A percentile compares a stretch with the other conserved stretches of the same genome.
These are phyloP conservation scores for Timema cristinae DNA, from an alignment of 2,888 invertebrate species.

Conservation along the genomic window DNA sequence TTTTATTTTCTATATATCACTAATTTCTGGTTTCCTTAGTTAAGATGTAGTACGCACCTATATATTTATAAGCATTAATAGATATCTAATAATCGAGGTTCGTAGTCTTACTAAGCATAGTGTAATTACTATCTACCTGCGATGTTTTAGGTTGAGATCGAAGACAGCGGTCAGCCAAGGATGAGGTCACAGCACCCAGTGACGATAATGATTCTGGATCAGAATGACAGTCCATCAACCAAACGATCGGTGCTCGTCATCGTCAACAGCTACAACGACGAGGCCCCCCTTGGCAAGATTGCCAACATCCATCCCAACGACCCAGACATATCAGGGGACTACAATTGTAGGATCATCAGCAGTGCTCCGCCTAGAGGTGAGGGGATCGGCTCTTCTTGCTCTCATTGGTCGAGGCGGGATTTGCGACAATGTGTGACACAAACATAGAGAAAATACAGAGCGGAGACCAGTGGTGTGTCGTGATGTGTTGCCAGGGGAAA, in stretches of 20 bases:
- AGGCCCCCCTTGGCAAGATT: constrained; percentile 68
- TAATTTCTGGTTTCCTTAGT: too few relatives aligned
- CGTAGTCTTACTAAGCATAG: too few relatives aligned
- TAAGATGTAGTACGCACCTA: too few relatives aligned
- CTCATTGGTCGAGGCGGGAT: too few relatives aligned
- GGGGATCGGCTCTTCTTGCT: too few relatives aligned
- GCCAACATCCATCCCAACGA: constrained; percentile 92
- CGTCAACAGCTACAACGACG: constrained; percentile 66
- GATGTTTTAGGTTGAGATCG: constrained; percentile 62
- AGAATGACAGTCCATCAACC: constrained; percentile 87
- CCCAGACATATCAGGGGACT: constrained; percentile 84
- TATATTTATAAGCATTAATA: too few relatives aligned
- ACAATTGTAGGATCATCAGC: constrained; percentile 75
- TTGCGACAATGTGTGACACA: too few relatives aligned
- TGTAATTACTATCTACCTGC: neutral
- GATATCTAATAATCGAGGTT: too few relatives aligned
- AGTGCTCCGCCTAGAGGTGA: constrained; percentile 49
- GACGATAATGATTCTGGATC: constrained; percentile 72
- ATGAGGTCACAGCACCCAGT: constrained; percentile 78
- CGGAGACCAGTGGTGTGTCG: too few relatives aligned
- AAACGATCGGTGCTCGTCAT: constrained; percentile 77
- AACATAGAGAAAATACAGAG: too few relatives aligned
- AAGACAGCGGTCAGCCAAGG: constrained; percentile 80
- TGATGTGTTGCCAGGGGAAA: too few relatives aligned
- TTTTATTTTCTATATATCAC: too few relatives aligned